Evolutionary conservation across 1,140 invertebrate genomes (phyloP), one percentile per base, ranked within the genome.

Genomic region (Mya arenaria): DNA sequence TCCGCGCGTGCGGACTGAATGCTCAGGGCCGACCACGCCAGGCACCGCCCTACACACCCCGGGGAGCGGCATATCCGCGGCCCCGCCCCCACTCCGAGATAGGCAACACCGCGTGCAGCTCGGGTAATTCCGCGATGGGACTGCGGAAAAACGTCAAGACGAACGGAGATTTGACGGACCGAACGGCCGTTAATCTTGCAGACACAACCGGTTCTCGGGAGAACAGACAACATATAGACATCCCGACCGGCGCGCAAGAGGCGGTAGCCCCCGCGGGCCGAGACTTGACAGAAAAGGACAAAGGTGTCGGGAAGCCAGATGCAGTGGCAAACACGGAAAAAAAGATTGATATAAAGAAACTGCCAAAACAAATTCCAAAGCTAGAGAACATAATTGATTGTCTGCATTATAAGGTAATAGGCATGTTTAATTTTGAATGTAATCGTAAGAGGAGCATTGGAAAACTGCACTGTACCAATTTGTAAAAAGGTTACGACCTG

Each of bases 341-440:
- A 39, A 78, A 73, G 65, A 73, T 79, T 15, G 73, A 84, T 56
- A 75, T 75, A 13, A 78, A 55, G 37, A 71, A 62, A 41, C 23
- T 41, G 15, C 48, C 37, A 37, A 86, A 84, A 63, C 25, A 25
- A 56, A 6, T 55, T 15, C 84, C 85, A 13, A 88, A 87, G 73
- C 66, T 88, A 10, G 88, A 89, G 37, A 87, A 83, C 75, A 86
- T 90, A 30, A 82, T 90, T 15, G 89, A 90, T 55, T 85, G 83
- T 58, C 79, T 90, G 17, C 75, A 85, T 71, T 88, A 85, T 60
- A 89, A 87, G 88, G 89, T 90, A 63, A n/a, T n/a, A n/a, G n/a
- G n/a, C n/a, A n/a, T n/a, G n/a, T n/a, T n/a, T n/a, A n/a, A n/a
- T n/a, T n/a, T n/a, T n/a, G n/a, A n/a, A n/a, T n/a, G n/a, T n/a